Percentiles rank a stretch among this genome's conserved stretches.
Evolutionary conservation across 2,888 invertebrate species (phyloP).

Genomic region (Microdon myrmicae): DNA sequence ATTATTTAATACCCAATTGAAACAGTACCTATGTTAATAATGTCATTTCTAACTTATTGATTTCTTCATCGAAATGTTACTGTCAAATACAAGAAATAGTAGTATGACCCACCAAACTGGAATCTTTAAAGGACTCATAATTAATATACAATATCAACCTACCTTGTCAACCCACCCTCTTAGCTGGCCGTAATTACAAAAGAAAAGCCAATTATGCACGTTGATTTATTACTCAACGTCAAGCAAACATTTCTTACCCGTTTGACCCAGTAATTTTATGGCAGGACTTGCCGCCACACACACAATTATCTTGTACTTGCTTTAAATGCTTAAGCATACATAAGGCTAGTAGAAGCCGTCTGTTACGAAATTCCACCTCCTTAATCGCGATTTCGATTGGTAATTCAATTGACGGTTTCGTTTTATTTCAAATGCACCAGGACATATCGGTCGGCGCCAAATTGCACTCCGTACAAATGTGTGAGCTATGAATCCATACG

Average conservation of each 20-base stretch:
- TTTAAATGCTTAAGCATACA: slow-evolving; percentile 2
- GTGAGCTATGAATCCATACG: too few relatives aligned
- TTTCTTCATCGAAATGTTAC: too few relatives aligned
- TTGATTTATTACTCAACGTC: slow-evolving; percentile 27
- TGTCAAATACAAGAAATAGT: too few relatives aligned
- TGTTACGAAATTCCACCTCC: slow-evolving; percentile 8
- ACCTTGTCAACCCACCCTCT: too few relatives aligned
- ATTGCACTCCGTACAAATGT: slow-evolving; percentile 11
- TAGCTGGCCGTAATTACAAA: too few relatives aligned
- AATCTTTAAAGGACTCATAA: too few relatives aligned
- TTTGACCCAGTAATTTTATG: slow-evolving; percentile 14
- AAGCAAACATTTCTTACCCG: background rate
- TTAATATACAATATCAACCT: too few relatives aligned
- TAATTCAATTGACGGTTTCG: background rate
- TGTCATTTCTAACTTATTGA: too few relatives aligned
- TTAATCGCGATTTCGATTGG: slow-evolving; percentile 17
- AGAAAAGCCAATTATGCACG: slow-evolving; percentile 26
- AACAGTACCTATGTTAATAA: too few relatives aligned
- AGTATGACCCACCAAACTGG: too few relatives aligned
- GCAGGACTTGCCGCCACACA: slow-evolving; percentile 8
- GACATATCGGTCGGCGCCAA: background rate
- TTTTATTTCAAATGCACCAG: background rate
- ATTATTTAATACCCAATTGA: too few relatives aligned
- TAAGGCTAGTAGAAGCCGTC: background rate
- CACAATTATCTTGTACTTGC: slow-evolving; percentile 19